These are phyloP conservation scores for Laticauda laticaudata DNA, from an alignment of 2,113 vertebrate species.

Conservation along the genomic window DNA sequence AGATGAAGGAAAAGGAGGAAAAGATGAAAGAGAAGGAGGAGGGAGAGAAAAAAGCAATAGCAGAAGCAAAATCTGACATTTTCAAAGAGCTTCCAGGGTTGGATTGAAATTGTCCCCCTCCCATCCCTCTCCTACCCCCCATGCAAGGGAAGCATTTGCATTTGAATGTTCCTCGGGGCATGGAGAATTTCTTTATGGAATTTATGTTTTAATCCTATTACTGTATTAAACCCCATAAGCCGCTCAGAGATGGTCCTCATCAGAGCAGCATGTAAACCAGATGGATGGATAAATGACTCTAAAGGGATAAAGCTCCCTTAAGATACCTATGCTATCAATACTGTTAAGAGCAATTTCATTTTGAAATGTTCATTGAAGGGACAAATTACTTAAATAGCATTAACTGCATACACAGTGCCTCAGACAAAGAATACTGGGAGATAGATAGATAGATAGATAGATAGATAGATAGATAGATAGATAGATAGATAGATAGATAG, in stretches of 20 bases:
- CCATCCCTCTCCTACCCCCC: neutral
- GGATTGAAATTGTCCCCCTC: neutral
- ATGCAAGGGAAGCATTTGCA: neutral
- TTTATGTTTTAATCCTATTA: neutral
- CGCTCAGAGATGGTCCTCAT: neutral
- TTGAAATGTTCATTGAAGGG: neutral
- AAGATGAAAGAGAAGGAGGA: neutral
- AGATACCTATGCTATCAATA: neutral
- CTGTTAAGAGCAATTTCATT: neutral
- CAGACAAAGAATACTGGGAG: neutral
- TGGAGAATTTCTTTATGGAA: neutral
- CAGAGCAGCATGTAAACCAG: neutral
- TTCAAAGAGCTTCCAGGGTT: neutral
- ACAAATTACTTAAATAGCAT: neutral
- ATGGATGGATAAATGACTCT: neutral
- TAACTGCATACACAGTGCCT: neutral
- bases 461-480: neutral
- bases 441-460: too few relatives aligned
- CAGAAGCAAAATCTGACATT: neutral
- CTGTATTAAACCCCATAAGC: neutral
- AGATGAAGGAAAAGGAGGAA: too few relatives aligned
- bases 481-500: too few relatives aligned
- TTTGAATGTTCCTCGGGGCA: neutral
- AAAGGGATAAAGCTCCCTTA: constrained; percentile 26
- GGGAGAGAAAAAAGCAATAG: neutral